phyloP scores from a whole-genome alignment of 2,113 vertebrate species.

The Microcebus jonahi region DNA sequence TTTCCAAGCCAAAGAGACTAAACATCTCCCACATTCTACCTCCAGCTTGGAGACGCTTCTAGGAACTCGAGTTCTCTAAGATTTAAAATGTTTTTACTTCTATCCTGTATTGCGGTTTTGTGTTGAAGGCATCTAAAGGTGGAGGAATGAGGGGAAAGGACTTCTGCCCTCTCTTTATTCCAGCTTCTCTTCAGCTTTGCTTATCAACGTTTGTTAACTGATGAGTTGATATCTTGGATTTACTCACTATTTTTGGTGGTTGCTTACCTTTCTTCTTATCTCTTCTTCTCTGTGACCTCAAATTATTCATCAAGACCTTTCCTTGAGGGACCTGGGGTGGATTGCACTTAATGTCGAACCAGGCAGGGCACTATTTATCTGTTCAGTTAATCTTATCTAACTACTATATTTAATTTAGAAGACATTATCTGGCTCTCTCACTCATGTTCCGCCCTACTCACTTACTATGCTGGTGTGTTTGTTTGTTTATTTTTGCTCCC shows the following conservation, averaged over 20 bases:
- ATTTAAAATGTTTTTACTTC: neutral
- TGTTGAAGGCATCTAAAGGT: neutral
- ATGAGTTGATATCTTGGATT: neutral
- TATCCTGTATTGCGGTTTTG: neutral
- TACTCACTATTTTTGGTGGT: neutral
- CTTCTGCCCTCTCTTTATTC: neutral
- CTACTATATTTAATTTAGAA: slow-evolving; percentile 35
- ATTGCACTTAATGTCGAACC: neutral
- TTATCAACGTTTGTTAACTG: neutral
- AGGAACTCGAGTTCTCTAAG: neutral
- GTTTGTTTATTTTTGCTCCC: neutral
- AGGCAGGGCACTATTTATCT: neutral
- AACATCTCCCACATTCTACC: neutral
- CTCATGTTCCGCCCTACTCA: neutral
- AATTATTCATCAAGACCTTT: neutral
- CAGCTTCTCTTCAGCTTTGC: neutral
- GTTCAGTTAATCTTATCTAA: neutral
- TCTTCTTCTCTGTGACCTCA: neutral
- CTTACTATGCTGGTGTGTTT: neutral
- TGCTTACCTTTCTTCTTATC: neutral
- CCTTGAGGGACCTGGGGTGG: neutral
- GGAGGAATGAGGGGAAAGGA: neutral
- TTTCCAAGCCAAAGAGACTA: neutral
- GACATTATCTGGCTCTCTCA: neutral
- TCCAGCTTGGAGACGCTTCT: neutral